Evolutionary conservation across 2,113 vertebrate species (phyloP).

Genomic region (Prionailurus viverrinus): DNA sequence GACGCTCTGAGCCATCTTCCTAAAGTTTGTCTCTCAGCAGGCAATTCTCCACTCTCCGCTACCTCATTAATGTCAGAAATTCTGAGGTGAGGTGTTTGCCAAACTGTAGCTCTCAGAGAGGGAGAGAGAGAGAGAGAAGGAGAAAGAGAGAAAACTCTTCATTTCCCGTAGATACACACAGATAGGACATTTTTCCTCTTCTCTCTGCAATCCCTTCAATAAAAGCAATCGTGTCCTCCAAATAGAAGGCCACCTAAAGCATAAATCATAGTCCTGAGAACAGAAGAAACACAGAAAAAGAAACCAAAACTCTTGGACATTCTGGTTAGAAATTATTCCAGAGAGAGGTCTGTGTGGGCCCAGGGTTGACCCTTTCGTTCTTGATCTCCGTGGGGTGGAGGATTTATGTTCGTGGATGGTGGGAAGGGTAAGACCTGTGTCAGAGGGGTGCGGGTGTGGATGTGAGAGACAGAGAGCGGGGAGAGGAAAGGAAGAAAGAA

Average conservation of each 20-base stretch:
- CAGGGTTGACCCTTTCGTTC: not conserved
- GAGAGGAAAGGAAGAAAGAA: not conserved
- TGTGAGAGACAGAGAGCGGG: not conserved
- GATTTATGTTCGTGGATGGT: not conserved
- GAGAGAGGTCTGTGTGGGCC: not conserved
- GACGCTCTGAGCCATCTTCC: not conserved
- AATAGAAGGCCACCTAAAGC: not conserved
- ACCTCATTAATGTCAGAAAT: constrained; percentile 78
- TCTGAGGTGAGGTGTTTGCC: constrained; percentile 54
- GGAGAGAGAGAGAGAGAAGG: too few species aligned
- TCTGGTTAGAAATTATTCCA: not conserved
- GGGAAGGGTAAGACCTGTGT: not conserved
- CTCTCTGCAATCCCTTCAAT: not conserved
- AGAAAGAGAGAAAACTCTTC: not conserved
- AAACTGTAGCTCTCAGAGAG: constrained; percentile 2
- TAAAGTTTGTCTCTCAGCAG: constrained; percentile 54
- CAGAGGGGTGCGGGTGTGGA: not conserved
- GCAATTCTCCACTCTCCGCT: constrained; percentile 43
- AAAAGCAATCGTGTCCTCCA: not conserved
- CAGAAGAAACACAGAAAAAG: not conserved
- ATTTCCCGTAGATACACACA: not conserved
- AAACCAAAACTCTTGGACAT: not conserved
- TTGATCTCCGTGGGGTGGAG: not conserved
- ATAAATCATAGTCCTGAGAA: not conserved
- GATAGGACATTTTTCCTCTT: not conserved